These are phyloP conservation scores for Thamnaconus septentrionalis DNA, from an alignment of 2,113 vertebrate genomes.

Conservation along the genomic window DNA sequence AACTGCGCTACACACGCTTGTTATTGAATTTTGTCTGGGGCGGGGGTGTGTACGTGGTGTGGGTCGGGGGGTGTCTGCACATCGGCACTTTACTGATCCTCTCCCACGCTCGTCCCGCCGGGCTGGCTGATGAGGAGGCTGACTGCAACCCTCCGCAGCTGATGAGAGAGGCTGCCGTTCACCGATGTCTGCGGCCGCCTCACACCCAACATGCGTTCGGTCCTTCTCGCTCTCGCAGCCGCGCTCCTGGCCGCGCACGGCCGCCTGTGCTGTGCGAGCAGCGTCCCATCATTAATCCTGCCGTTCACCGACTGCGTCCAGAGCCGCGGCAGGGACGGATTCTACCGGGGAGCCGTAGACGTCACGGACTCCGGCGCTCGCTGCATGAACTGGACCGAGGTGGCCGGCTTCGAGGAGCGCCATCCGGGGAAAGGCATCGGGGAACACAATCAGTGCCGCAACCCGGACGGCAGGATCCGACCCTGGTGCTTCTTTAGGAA, in stretches of 20 bases:
- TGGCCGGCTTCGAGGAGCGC: constrained; percentile 74
- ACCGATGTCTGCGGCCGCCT: background rate
- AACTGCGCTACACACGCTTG: too few species aligned
- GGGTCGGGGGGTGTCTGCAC: constrained; percentile 10
- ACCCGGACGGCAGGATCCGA: constrained; percentile 80
- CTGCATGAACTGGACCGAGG: constrained; percentile 83
- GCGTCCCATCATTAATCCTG: constrained; percentile 58
- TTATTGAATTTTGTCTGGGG: too few species aligned
- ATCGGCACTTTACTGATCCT: constrained; percentile 56
- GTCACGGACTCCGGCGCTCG: constrained; percentile 80
- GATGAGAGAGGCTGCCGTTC: constrained; percentile 17
- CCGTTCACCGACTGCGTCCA: constrained; percentile 69
- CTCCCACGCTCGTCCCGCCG: constrained; percentile 27
- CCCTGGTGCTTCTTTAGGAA: constrained; percentile 84
- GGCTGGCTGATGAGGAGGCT: constrained; percentile 25
- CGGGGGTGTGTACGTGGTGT: too few species aligned
- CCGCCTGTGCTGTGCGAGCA: constrained; percentile 35
- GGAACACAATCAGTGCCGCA: constrained; percentile 82
- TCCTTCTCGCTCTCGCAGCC: constrained; percentile 29
- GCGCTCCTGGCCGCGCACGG: constrained; percentile 35
- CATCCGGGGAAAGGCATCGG: constrained; percentile 75
- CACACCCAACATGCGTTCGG: constrained; percentile 39
- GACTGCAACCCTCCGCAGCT: constrained; percentile 16
- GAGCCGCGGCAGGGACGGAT: constrained; percentile 70
- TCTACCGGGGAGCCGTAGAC: constrained; percentile 76